Conservation (phyloP, 2,888 invertebrate species). For the Lasioglossum leucozonium region DNA sequence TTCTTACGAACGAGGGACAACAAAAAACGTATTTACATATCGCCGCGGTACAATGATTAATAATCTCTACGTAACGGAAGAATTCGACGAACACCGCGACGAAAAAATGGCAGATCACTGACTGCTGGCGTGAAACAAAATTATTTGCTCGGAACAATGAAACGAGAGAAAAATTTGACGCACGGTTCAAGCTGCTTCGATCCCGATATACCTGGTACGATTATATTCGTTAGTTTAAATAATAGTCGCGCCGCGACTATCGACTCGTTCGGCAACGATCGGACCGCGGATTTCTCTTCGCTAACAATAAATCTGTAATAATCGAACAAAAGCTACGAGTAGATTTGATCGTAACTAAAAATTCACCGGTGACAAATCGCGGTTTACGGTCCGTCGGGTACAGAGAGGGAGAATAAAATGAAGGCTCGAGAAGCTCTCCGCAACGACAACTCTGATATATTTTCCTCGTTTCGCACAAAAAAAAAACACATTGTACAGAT, state of each 20-base stretch:
- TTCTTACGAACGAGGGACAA: constrained; percentile 24
- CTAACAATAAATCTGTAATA: background rate
- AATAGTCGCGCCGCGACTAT: background rate
- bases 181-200: constrained; percentile 35
- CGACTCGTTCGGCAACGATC: background rate
- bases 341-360: background rate
- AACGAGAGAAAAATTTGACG: constrained; percentile 66
- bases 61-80: constrained; percentile 47
- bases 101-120: constrained; percentile 61
- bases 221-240: background rate
- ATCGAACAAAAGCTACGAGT: background rate
- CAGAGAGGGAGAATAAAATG: constrained; percentile 21
- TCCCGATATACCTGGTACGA: constrained; percentile 13
- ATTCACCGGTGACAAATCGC: background rate
- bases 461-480: constrained; percentile 46
- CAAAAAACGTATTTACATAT: constrained; percentile 50
- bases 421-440: constrained; percentile 17
- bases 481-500: constrained; percentile 46
- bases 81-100: constrained; percentile 47
- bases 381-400: background rate
- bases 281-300: no score
- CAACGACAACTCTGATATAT: constrained; percentile 61
- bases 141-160: constrained; percentile 58
- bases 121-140: constrained; percentile 54
- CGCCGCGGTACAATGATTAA: constrained; percentile 43